Conservation (phyloP, 2,797 vertebrate species). For the Melanotaenia nigrans region DNA sequence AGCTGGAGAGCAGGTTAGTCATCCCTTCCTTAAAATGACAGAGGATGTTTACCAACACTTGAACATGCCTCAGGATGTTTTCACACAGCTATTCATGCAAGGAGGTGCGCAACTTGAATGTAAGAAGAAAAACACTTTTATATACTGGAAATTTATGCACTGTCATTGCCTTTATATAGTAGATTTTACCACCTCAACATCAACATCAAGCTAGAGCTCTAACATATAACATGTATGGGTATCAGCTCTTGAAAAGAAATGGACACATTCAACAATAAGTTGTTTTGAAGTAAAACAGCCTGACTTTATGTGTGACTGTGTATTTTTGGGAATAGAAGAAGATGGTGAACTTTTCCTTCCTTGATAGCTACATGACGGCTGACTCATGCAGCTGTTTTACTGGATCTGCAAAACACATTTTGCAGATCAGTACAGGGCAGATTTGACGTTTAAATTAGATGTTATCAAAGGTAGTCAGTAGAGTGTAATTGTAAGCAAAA, state of each 20-base stretch:
- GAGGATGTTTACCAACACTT: slow-evolving; percentile 62
- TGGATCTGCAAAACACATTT: slow-evolving; percentile 11
- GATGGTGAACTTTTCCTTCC: slow-evolving; percentile 19
- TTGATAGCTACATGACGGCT: slow-evolving; percentile 15
- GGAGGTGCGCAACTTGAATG: slow-evolving; percentile 3
- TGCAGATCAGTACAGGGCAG: background rate
- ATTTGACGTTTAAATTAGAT: background rate
- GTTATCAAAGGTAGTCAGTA: background rate
- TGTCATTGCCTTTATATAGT: background rate
- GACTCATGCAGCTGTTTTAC: slow-evolving; percentile 18
- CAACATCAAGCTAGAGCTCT: slow-evolving; percentile 6
- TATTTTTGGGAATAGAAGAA: slow-evolving; percentile 11
- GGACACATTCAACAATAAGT: background rate
- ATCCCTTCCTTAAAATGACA: slow-evolving; percentile 48
- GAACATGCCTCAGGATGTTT: slow-evolving; percentile 27
- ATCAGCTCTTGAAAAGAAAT: background rate
- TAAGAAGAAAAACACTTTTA: slow-evolving; percentile 1
- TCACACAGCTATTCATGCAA: slow-evolving; percentile 13
- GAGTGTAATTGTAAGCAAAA: background rate
- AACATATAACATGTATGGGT: background rate
- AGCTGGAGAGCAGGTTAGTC: slow-evolving; percentile 75
- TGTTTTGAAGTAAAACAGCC: slow-evolving; percentile 16
- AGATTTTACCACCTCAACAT: background rate
- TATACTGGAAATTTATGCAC: background rate
- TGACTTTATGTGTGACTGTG: slow-evolving; percentile 20